phyloP scores from a whole-genome alignment of 2,113 vertebrate genomes.

The Mionectes macconnelli region DNA sequence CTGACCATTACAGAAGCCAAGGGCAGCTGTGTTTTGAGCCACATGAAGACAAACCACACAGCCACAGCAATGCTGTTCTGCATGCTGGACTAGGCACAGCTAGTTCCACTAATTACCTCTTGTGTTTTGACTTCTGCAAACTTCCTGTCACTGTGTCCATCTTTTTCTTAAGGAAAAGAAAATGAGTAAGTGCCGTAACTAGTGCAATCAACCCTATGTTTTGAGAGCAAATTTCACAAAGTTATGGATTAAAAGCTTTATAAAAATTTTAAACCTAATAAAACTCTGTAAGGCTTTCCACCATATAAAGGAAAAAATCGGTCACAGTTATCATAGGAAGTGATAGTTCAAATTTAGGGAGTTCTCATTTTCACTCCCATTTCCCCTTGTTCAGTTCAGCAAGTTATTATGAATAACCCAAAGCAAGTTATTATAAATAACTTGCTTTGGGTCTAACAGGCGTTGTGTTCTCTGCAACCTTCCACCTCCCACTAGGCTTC shows the following conservation, averaged over 20 bases:
- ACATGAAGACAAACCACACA: neutral
- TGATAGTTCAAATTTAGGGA: neutral
- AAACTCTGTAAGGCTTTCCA: neutral
- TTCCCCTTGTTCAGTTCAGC: neutral
- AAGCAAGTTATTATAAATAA: neutral
- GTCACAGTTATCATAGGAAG: neutral
- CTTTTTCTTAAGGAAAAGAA: slow-evolving; percentile 53
- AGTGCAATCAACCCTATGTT: neutral
- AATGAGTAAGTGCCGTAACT: neutral
- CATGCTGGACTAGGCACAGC: neutral
- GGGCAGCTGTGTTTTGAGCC: neutral
- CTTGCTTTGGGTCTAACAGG: neutral
- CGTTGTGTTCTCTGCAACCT: neutral
- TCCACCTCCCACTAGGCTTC: neutral
- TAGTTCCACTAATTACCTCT: slow-evolving; percentile 43
- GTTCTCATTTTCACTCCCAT: slow-evolving; percentile 20
- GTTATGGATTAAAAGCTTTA: neutral
- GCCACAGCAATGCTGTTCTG: neutral
- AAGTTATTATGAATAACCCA: neutral
- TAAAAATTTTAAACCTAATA: neutral
- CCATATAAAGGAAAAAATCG: neutral
- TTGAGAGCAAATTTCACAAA: neutral
- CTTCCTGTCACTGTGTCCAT: slow-evolving; percentile 59
- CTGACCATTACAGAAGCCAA: neutral
- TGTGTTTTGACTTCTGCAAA: slow-evolving; percentile 70